phyloP scores from a whole-genome alignment of 1,140 invertebrate genomes.

The Aphis craccivora region DNA sequence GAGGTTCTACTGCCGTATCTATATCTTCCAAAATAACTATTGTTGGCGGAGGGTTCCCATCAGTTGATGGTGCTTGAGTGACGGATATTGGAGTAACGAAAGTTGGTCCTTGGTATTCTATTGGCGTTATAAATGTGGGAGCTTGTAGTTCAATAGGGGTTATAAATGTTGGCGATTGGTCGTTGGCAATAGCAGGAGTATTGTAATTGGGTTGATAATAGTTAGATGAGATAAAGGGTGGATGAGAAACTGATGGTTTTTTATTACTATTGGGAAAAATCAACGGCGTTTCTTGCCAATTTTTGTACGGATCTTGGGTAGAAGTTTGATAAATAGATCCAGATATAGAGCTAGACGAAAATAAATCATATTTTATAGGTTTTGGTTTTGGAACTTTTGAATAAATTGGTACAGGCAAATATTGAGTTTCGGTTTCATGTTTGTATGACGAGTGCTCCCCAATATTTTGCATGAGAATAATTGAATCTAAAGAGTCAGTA shows the following conservation, averaged over 20 bases:
- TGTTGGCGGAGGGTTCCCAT: constrained; percentile 60
- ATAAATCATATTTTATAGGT: background rate
- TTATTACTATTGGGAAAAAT: constrained; percentile 3
- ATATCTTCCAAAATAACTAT: constrained; percentile 60
- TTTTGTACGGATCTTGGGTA: background rate
- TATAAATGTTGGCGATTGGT: constrained; percentile 8
- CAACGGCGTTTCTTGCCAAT: constrained; percentile 40
- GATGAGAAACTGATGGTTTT: background rate
- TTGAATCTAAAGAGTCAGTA: background rate
- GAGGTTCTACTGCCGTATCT: constrained; percentile 43
- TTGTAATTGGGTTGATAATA: background rate
- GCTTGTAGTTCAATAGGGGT: constrained; percentile 22
- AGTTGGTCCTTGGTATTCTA: constrained; percentile 17
- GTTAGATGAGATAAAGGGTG: background rate
- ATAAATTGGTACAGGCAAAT: constrained; percentile 15
- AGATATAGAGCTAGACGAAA: background rate
- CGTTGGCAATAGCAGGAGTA: background rate
- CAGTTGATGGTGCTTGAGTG: constrained; percentile 39
- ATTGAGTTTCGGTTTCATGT: constrained; percentile 18
- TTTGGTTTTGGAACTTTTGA: background rate
- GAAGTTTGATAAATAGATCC: background rate
- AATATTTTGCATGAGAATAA: background rate
- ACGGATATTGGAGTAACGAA: constrained; percentile 34
- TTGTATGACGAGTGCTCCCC: background rate
- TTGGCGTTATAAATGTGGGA: constrained; percentile 20